A percentile compares a stretch with the other conserved stretches of the same genome.
Evolutionary conservation across 2,797 vertebrate genomes (phyloP).

Genomic region (Lemur catta): DNA sequence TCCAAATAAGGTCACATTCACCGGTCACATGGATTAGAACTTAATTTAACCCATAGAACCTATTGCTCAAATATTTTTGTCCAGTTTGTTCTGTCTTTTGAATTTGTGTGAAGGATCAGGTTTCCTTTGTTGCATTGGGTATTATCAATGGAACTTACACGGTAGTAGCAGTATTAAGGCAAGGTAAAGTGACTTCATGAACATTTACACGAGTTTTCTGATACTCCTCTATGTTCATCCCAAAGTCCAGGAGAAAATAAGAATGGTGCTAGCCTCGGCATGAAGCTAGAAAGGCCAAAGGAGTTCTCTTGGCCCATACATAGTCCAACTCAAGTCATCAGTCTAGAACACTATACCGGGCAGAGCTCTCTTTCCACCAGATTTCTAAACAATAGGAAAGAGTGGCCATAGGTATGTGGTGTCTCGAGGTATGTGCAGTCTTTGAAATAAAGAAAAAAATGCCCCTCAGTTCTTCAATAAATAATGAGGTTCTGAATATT

Average conservation of each 20-base stretch:
- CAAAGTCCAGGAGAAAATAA: not conserved
- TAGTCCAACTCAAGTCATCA: not conserved
- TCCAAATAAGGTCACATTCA: not conserved
- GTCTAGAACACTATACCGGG: not conserved
- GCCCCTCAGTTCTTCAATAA: not conserved
- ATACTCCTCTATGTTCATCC: not conserved
- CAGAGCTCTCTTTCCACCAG: not conserved
- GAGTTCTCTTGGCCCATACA: not conserved
- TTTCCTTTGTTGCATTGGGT: not conserved
- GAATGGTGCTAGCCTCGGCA: not conserved
- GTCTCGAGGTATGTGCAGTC: not conserved
- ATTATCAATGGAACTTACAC: not conserved
- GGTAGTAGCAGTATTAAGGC: not conserved
- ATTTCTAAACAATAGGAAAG: not conserved
- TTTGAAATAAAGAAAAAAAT: constrained; percentile 1
- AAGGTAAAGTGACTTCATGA: not conserved
- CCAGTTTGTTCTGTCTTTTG: not conserved
- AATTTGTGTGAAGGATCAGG: not conserved
- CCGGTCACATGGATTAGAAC: not conserved
- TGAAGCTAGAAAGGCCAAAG: not conserved
- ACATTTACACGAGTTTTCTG: not conserved
- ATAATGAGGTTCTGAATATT: not conserved
- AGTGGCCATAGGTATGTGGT: not conserved
- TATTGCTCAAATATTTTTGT: not conserved
- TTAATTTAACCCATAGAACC: not conserved